phyloP scores from a whole-genome alignment of 37 sponge, comb jelly and placozoan genomes.

The Aplysina aerophoba region DNA sequence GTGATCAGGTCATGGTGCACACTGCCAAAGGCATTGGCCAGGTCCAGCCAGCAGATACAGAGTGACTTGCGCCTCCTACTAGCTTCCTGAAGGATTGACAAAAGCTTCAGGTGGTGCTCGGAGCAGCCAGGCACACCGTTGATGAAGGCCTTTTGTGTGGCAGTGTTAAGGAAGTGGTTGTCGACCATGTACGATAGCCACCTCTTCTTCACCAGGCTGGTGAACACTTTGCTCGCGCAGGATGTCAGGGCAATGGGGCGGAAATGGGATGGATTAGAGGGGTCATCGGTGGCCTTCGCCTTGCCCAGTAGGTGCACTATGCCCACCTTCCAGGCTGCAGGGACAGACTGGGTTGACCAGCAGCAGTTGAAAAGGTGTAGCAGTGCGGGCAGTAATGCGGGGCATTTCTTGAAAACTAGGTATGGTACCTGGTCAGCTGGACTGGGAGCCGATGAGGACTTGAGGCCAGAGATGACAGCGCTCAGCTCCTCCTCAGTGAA shows the following conservation, averaged over 20 bases:
- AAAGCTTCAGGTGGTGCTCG: slow-evolving; percentile 14
- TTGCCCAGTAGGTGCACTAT: slow-evolving; percentile 7
- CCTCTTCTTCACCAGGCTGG: not conserved
- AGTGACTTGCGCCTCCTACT: not conserved
- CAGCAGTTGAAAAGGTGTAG: slow-evolving; percentile 19
- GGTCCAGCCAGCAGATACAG: slow-evolving; percentile 31
- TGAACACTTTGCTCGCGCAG: not conserved
- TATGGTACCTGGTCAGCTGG: not conserved
- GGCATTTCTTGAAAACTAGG: slow-evolving; percentile 11
- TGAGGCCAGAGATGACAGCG: not conserved
- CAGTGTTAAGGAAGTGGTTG: too few relatives aligned
- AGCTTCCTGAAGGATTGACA: not conserved
- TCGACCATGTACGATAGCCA: too few relatives aligned
- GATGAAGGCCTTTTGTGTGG: too few relatives aligned
- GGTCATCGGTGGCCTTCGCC: not conserved
- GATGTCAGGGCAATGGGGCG: not conserved
- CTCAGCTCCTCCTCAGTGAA: too few relatives aligned
- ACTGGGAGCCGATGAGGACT: too few relatives aligned
- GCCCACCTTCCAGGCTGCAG: slow-evolving; percentile 21
- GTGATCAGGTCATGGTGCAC: not conserved
- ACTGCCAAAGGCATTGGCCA: slow-evolving; percentile 10
- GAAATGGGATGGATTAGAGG: not conserved
- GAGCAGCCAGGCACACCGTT: slow-evolving; percentile 10
- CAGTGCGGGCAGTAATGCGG: not conserved
- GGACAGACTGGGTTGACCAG: not conserved